Base-by-base conservation (phyloP, 2,888 invertebrate genomes). In the Prosopocoilus inquinatus region DNA sequence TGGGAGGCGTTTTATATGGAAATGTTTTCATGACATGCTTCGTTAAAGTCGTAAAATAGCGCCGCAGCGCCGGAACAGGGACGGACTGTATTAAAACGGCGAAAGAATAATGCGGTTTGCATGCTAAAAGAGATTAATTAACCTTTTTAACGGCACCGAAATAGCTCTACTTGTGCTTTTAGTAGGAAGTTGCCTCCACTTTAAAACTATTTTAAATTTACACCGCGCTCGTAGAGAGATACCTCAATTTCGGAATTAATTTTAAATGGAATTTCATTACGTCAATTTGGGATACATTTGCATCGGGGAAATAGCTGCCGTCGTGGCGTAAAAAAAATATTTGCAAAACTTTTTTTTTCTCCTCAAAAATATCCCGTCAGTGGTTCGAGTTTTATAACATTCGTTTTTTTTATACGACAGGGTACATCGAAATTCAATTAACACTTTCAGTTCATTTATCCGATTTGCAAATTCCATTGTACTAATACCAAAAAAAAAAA, bases 41-140 rank as follows among this genome's bases (percentile, higher is more conserved):
- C 75, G 75, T 75, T 75, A 73, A 72, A 75, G 71, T 69, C 74
- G 71, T 73, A 73, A 74, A 73, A 73, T 74, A 75, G 70, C 72
- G 64, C 70, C 71, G 68, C 66, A 65, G 66, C 49, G 65, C 67
- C 68, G 67, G 65, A 69, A 69, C 56, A 72, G 72, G 71, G 69
- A 64, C 70, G 73, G 72, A 70, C 72, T 72, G 70, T 70, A 71
- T 71, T 70, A 72, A 72, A 70, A 69, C 48, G 68, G 68, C 66
- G 66, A 71, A 73, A 71, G 72, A 74, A 71, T 75, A 72, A 74
- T 73, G 72, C 64, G 70, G 74, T 72, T 73, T 71, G 73, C 74
- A 72, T 71, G 73, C 69, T 71, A 72, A 74, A 70, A 62, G 68
- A 70, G 71, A 70, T 71, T 73, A 75, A 73, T 74, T 73, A 74